These are phyloP conservation scores for Neomonachus schauinslandi DNA, from an alignment of 2,113 vertebrate species.

Conservation along the genomic window DNA sequence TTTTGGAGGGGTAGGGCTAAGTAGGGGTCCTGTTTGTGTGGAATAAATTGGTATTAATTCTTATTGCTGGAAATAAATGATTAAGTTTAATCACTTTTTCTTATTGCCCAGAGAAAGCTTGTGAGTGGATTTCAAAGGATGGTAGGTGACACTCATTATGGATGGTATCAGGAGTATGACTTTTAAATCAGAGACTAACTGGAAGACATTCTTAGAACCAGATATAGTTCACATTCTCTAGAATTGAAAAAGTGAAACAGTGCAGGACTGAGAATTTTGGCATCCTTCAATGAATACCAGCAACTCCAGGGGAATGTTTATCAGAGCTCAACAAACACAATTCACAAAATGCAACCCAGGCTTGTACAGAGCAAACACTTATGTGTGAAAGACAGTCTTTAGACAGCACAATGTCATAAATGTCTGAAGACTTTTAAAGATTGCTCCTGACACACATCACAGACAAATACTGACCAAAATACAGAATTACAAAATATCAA, in stretches of 20 bases:
- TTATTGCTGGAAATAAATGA: slow-evolving; percentile 35
- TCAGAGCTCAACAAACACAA: slow-evolving; percentile 53
- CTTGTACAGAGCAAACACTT: slow-evolving; percentile 57
- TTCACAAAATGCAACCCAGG: slow-evolving; percentile 56
- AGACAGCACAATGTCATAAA: slow-evolving; percentile 74
- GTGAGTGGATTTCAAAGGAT: slow-evolving; percentile 32
- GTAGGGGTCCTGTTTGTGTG: neutral
- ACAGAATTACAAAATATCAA: slow-evolving; percentile 64
- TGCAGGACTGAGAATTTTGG: slow-evolving; percentile 20
- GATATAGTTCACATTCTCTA: slow-evolving; percentile 50
- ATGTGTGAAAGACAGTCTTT: slow-evolving; percentile 67
- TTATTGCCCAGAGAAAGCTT: slow-evolving; percentile 43
- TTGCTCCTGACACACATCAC: slow-evolving; percentile 70
- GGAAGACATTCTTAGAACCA: slow-evolving; percentile 56
- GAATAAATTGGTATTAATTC: slow-evolving; percentile 10
- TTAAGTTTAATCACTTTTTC: neutral
- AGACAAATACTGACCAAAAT: slow-evolving; percentile 64
- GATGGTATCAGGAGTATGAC: slow-evolving; percentile 12
- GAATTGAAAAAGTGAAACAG: slow-evolving; percentile 32
- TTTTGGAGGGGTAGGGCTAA: neutral
- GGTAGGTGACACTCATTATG: neutral
- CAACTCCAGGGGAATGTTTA: neutral
- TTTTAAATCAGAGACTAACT: slow-evolving; percentile 49
- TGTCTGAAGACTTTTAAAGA: slow-evolving; percentile 55
- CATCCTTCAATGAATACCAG: neutral